phyloP scores from a whole-genome alignment of 2,113 vertebrate species.

The Phycodurus eques region DNA sequence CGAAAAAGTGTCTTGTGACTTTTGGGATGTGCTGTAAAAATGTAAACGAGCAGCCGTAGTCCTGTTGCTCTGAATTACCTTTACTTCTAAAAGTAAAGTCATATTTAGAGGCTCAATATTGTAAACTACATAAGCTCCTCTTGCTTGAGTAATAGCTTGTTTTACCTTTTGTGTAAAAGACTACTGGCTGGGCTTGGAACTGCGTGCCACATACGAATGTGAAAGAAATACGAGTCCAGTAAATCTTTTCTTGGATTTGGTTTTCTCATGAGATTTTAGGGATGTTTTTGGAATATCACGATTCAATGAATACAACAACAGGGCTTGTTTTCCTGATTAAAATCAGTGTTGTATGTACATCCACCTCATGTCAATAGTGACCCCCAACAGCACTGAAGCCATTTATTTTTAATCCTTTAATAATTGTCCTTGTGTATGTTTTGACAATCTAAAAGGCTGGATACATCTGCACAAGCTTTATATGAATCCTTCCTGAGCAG shows the following conservation, averaged over 20 bases:
- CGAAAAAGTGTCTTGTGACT: too few species aligned
- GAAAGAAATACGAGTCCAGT: too few species aligned
- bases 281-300: background rate
- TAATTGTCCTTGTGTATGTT: conserved; percentile 54
- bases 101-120: background rate
- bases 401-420: conserved; percentile 50
- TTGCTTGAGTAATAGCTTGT: background rate
- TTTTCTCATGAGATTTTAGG: background rate
- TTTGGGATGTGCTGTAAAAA: background rate
- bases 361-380: conserved; percentile 54
- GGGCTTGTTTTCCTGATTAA: background rate
- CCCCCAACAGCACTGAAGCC: conserved; percentile 62
- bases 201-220: too few species aligned
- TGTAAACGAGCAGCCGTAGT: background rate
- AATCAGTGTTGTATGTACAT: conserved; percentile 7
- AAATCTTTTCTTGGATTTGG: too few species aligned
- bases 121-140: background rate
- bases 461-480: conserved; percentile 14
- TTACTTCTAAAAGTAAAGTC: background rate
- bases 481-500: background rate
- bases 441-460: conserved; percentile 28
- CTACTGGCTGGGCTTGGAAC: background rate
- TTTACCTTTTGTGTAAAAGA: background rate
- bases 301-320: background rate
- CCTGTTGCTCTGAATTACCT: background rate